Percentiles rank a stretch among this genome's conserved stretches.
Evolutionary conservation across 2,113 vertebrate genomes (phyloP).

Genomic region (Pseudorectes ferrugineus): DNA sequence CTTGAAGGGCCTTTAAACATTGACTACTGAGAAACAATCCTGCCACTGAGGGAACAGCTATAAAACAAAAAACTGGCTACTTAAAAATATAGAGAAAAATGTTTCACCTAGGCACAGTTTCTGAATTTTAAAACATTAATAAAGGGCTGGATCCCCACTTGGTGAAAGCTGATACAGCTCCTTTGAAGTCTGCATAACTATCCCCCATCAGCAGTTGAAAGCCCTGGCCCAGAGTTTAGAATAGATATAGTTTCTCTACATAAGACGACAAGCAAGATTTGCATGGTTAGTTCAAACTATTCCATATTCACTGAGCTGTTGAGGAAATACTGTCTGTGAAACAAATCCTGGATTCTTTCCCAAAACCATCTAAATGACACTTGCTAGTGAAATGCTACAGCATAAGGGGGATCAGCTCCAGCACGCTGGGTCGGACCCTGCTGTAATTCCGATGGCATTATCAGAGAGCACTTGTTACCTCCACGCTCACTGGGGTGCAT

Average conservation of each 20-base stretch:
- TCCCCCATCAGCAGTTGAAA: constrained; percentile 8
- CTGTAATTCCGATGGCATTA: neutral
- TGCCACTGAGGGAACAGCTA: neutral
- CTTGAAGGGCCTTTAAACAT: constrained; percentile 49
- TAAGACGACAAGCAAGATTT: constrained; percentile 27
- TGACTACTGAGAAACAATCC: constrained; percentile 35
- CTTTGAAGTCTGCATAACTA: constrained; percentile 26
- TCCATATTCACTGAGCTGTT: constrained; percentile 39
- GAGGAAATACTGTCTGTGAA: constrained; percentile 40
- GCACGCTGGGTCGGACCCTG: neutral
- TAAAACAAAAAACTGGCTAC: constrained; percentile 25
- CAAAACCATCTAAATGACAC: constrained; percentile 5
- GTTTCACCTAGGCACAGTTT: neutral
- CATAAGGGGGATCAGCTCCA: neutral
- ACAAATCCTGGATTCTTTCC: constrained; percentile 38
- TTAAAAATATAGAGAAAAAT: constrained; percentile 8
- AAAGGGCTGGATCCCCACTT: neutral
- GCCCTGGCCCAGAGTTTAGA: neutral
- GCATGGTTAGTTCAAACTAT: constrained; percentile 32
- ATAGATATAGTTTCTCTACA: neutral
- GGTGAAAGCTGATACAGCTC: neutral
- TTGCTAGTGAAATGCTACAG: neutral
- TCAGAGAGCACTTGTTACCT: neutral
- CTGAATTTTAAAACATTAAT: constrained; percentile 25
- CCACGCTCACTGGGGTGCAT: neutral